Evolutionary conservation across 2,797 vertebrate species (phyloP), one percentile per base, ranked within the genome.

Genomic region (Nyctibius grandis): DNA sequence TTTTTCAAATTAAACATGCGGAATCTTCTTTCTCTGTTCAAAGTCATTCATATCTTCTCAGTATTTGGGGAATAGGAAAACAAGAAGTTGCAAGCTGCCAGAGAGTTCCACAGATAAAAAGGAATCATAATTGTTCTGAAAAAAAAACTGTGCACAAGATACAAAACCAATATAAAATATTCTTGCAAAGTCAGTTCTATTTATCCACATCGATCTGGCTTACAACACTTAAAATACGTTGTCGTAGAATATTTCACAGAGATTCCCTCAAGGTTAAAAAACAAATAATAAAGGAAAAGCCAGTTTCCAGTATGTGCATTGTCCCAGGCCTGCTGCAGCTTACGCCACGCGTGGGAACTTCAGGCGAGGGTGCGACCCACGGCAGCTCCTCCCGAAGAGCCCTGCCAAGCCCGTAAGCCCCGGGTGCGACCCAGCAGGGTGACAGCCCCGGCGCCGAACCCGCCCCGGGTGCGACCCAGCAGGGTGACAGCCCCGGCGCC

Each of bases 321-420:
- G 15, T 6, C 34, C n/a, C n/a, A 17, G 25, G 25, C 47, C 59
- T 5, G 29, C 9, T 1, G 3, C 47, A 14, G 48, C 56, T 21
- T 0, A 13, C 2, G 34, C n/a, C 83, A 1, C 15, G 0, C 12
- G 3, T 0, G 38, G 45, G 25, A 18, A 2, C 9, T 1, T 1
- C 18, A 9, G 9, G 14, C 7, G 2, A 9, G 38, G 36, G 0
- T 1, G 7, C 42, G 19, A 19, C 22, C 22, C 34, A 9, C 18
- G 0, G 31, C 50, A 38, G 42, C 47, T 14, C n/a, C 44, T 19
- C 45, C 19, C 1, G 45, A 40, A 2, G 17, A 22, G 60, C 23
- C 7, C 44, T 7, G 15, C 63, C 64, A 9, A 22, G 28, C 42
- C 36, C 16, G 5, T 34, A 18, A 17, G 9, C 48, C 75, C 13